Evolutionary conservation across 64 coral and sea anemone species (phyloP), one percentile per base, ranked within the genome.

Genomic region (Stichodactyla helianthus): DNA sequence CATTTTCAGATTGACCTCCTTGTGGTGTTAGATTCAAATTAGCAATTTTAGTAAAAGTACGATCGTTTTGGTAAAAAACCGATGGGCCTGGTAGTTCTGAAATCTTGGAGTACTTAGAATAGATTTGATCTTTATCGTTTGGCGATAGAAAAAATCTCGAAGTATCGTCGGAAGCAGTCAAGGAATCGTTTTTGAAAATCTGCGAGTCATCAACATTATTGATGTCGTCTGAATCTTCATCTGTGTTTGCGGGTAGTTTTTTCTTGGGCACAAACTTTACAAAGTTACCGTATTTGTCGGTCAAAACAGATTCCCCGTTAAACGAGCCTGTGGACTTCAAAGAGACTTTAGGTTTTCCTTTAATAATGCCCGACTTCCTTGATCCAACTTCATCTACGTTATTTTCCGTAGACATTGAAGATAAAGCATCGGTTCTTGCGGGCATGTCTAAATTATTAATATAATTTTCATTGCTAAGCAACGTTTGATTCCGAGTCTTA

Each of bases 231-330:
- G 78, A 81, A 53, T 54, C 78, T 19, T 53, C 27, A 74, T 74
- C 25, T 9, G 2, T 31, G 27, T 13, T 74, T 10, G 11, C 10
- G 2, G 22, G n/a, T 13, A 4, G 6, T 31, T 74, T 74, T 35
- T 35, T 74, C 68, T 74, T 74, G 23, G 68, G 6, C 44, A 60
- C 54, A 13, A 84, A 63, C 19, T 59, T 84, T 19, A 84, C 14
- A 62, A 84, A 84, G n/a, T 84, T 84, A 23, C 83, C 83, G 13
- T 84, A 25, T 51, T 84, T 28, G 25, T 84, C 83, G 23, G 79
- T 82, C 12, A 82, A 19, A 8, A 14, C 79, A 19, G 51, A 20
- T 50, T 82, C 79, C 20, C 23, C 10, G 20, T 20, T 74, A 26
- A 74, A 35, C 10, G 68, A 74, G 13, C 11, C 25, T 31, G 25